phyloP scores from a whole-genome alignment of 2,797 vertebrate species.

The Pseudotriccus pelzelni region DNA sequence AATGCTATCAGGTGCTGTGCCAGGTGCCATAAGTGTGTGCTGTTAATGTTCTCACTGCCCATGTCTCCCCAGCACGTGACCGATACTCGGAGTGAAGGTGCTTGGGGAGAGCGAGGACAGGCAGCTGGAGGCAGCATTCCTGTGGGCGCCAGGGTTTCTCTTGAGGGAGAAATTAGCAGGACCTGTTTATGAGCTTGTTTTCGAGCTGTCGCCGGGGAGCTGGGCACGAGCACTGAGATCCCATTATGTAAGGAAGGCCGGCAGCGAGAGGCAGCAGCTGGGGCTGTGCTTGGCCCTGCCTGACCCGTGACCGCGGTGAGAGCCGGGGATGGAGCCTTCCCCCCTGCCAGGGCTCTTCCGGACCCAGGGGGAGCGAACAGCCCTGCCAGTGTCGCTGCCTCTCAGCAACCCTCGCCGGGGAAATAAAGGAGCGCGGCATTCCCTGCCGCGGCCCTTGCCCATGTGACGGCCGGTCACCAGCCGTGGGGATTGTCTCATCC shows the following conservation, averaged over 20 bases:
- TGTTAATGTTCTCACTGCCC: background rate
- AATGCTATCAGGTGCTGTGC: background rate
- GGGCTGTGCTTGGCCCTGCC: slow-evolving; percentile 26
- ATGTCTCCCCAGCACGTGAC: background rate
- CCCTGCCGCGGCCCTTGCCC: slow-evolving; percentile 31
- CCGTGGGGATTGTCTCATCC: slow-evolving; percentile 50
- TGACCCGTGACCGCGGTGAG: slow-evolving; percentile 40
- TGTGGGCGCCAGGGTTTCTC: slow-evolving; percentile 21
- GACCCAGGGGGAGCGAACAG: background rate
- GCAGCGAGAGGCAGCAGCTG: slow-evolving; percentile 40
- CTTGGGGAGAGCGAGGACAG: background rate
- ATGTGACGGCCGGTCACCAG: slow-evolving; percentile 8
- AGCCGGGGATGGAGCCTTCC: slow-evolving; percentile 25
- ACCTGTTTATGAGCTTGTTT: slow-evolving; percentile 67
- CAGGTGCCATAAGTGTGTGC: background rate
- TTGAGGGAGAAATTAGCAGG: slow-evolving; percentile 40
- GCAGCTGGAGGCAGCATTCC: slow-evolving; percentile 47
- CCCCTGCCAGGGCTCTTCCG: background rate
- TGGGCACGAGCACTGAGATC: slow-evolving; percentile 56
- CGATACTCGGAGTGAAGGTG: background rate
- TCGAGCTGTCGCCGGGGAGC: background rate
- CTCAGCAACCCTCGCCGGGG: background rate
- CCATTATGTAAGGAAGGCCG: slow-evolving; percentile 43
- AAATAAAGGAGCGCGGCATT: slow-evolving; percentile 31
- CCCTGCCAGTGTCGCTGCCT: background rate